Evolutionary conservation across 2,797 vertebrate genomes (phyloP).

Genomic region (Cryptoprocta ferox): DNA sequence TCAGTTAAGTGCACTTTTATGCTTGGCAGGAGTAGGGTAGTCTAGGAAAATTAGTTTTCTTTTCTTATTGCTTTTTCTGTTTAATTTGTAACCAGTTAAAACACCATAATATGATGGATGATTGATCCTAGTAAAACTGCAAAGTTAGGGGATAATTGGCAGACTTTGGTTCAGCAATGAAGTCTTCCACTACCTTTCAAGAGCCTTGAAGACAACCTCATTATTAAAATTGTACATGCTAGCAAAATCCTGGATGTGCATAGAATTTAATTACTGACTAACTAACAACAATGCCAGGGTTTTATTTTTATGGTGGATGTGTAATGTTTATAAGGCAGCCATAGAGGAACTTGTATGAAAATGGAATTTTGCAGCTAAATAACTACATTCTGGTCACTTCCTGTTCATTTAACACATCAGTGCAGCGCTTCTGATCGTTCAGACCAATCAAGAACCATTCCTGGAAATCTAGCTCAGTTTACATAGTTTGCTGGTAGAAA

Average conservation of each 20-base stretch:
- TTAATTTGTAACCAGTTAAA: slow-evolving; percentile 84
- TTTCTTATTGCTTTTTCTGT: slow-evolving; percentile 81
- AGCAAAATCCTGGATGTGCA: slow-evolving; percentile 43
- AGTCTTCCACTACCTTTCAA: slow-evolving; percentile 50
- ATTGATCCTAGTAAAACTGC: slow-evolving; percentile 71
- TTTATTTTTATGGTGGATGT: slow-evolving; percentile 50
- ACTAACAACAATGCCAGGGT: background rate
- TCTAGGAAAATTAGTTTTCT: slow-evolving; percentile 83
- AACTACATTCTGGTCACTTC: background rate
- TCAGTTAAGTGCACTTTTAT: slow-evolving; percentile 81
- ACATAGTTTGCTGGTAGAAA: background rate
- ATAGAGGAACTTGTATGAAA: background rate
- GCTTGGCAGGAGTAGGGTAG: slow-evolving; percentile 78
- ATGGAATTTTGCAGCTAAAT: background rate
- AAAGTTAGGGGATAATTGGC: slow-evolving; percentile 63
- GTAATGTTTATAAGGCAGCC: slow-evolving; percentile 40
- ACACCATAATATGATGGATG: slow-evolving; percentile 69
- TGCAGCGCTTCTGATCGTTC: background rate
- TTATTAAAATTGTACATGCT: slow-evolving; percentile 65
- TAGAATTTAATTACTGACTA: slow-evolving; percentile 72
- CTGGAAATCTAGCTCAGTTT: background rate
- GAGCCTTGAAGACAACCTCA: slow-evolving; percentile 65
- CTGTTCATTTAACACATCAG: background rate
- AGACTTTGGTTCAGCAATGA: slow-evolving; percentile 58
- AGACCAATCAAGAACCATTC: background rate